Base-by-base conservation (phyloP, 2,888 invertebrate species). In the Mayetiola destructor region DNA sequence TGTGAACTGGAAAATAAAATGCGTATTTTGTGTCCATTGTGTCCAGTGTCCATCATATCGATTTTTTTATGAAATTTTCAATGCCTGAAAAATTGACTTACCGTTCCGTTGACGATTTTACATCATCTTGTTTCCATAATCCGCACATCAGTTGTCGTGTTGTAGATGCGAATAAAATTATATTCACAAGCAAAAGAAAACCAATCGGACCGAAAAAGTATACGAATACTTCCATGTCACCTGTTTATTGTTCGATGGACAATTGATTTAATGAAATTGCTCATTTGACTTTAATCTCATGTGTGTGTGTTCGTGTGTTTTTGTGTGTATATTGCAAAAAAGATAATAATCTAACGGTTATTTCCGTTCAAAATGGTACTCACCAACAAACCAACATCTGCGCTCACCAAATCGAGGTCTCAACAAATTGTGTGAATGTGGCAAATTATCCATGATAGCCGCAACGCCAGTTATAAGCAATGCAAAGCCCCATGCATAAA, bases 161-260 rank as follows among this genome's bases (percentile, higher is more conserved):
- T 36, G 89, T 89, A 60, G 85, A 82, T 30, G 81, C 77, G 72
- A 90, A 90, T 60, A 91, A 79, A 59, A 84, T 75, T 59, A 89
- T 77, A 71, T 90, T 90, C 62, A 88, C 78, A 63, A 82, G 77
- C 62, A 90, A 75, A 61, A 90, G 76, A 60, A 84, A 77, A 58
- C 88, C 89, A 62, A 91, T 81, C 9, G 90, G 90, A 6, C 86
- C 88, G 69, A 81, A 88, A 75, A 90, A 90, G 73, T 87, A 90
- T 5, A 85, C 83, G 62, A 90, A 77, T 60, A 88, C 84, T 70
- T 89, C 88, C 72, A 81, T 77, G 71, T 85, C 83, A 64, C 79
- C 81, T 81, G 73, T 6, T 30, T 27, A 55, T 3, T 21, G 18
- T 27, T 30, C 14, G 12, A 40, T 40, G 39, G 3, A 3, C 42